Evolutionary conservation across 64 coral and sea anemone species (phyloP).

Genomic region (Astreopora myriophthalma): DNA sequence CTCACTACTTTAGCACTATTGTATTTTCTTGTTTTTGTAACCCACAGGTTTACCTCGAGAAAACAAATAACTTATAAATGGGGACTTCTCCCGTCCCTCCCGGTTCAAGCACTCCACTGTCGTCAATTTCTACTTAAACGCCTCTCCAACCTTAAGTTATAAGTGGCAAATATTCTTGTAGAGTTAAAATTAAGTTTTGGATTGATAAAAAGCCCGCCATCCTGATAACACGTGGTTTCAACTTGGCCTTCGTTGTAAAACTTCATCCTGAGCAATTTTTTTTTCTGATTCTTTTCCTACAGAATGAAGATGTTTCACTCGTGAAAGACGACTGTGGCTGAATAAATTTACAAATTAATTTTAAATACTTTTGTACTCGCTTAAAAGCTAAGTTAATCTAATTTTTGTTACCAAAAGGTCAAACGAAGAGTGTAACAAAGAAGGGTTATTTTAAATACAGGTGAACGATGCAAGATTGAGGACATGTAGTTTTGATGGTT

Average conservation of each 20-base stretch:
- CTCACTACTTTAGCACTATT: too few species aligned
- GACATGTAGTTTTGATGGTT: constrained; percentile 20
- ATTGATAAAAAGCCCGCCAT: not conserved
- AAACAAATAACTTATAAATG: too few species aligned
- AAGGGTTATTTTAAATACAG: not conserved
- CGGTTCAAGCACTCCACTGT: too few species aligned
- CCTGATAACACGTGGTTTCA: not conserved
- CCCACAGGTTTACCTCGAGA: too few species aligned
- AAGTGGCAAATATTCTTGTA: not conserved
- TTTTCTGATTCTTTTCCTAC: constrained; percentile 22
- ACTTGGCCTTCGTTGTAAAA: not conserved
- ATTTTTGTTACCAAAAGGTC: not conserved
- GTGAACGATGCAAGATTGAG: not conserved
- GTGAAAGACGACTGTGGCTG: constrained; percentile 9
- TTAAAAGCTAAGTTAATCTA: not conserved
- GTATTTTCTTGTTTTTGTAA: too few species aligned
- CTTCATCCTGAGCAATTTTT: not conserved
- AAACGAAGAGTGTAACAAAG: not conserved
- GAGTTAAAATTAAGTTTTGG: not conserved
- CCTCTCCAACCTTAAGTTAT: too few species aligned
- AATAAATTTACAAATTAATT: constrained; percentile 32
- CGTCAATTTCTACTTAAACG: too few species aligned
- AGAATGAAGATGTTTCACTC: not conserved
- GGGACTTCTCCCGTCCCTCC: too few species aligned
- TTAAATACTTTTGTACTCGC: constrained; percentile 42